Evolutionary conservation across 2,113 vertebrate species (phyloP).

Genomic region (zebrafish (Danio rerio)): GRCz12tu NC_133189.1:42776001-42776500

Average conservation of each 20-base stretch:
- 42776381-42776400: constrained; percentile 16
- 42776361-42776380: not conserved
- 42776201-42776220: not conserved
- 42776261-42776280: not conserved
- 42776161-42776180: not conserved
- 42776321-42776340: not conserved
- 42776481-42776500: not conserved
- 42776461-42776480: not conserved
- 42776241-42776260: not conserved
- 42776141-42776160: not conserved
- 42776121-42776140: not conserved
- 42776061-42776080: not conserved
- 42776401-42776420: not conserved
- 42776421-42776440: not conserved
- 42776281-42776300: not conserved
- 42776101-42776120: not conserved
- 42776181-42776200: not conserved
- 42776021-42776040: too few species aligned
- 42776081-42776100: not conserved
- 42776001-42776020: too few species aligned
- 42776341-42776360: not conserved
- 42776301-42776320: not conserved
- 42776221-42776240: not conserved
- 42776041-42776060: not conserved
- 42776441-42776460: not conserved